Evolutionary conservation across 2,113 vertebrate genomes (phyloP).

Genomic region (Petaurus breviceps): DNA sequence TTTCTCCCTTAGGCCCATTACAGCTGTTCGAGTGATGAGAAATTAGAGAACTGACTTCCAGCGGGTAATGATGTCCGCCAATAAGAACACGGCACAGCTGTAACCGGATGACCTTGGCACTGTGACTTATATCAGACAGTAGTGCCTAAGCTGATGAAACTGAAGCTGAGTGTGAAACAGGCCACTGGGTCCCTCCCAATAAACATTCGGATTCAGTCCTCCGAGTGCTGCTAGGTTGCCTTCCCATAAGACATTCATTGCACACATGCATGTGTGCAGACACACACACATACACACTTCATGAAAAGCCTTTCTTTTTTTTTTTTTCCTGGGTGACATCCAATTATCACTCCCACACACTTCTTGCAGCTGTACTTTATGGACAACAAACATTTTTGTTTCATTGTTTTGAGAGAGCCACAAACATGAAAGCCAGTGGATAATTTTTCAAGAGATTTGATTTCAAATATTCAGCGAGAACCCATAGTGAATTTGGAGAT

Average conservation of each 20-base stretch:
- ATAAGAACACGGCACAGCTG: not conserved
- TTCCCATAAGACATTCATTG: constrained; percentile 39
- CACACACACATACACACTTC: not conserved
- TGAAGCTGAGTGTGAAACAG: not conserved
- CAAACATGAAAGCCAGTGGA: constrained; percentile 63
- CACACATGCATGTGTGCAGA: not conserved
- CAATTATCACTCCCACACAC: constrained; percentile 73
- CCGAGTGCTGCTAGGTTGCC: constrained; percentile 34
- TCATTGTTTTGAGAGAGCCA: constrained; percentile 72
- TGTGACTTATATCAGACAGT: not conserved
- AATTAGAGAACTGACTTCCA: not conserved
- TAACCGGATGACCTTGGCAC: not conserved
- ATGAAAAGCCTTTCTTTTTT: constrained; percentile 58
- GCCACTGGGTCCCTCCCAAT: constrained; percentile 9
- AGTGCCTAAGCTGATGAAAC: not conserved
- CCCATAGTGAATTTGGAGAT: constrained; percentile 39
- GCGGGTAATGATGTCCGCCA: not conserved
- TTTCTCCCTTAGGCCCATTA: constrained; percentile 21
- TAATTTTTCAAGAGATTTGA: constrained; percentile 46
- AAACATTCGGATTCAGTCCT: not conserved
- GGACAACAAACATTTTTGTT: constrained; percentile 77
- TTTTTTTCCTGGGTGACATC: constrained; percentile 64
- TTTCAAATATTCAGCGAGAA: constrained; percentile 15
- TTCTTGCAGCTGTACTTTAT: constrained; percentile 72
- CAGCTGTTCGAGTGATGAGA: not conserved